These are phyloP conservation scores for Sylvilagus bachmani DNA, from an alignment of 2,113 vertebrate species.

Conservation along the genomic window DNA sequence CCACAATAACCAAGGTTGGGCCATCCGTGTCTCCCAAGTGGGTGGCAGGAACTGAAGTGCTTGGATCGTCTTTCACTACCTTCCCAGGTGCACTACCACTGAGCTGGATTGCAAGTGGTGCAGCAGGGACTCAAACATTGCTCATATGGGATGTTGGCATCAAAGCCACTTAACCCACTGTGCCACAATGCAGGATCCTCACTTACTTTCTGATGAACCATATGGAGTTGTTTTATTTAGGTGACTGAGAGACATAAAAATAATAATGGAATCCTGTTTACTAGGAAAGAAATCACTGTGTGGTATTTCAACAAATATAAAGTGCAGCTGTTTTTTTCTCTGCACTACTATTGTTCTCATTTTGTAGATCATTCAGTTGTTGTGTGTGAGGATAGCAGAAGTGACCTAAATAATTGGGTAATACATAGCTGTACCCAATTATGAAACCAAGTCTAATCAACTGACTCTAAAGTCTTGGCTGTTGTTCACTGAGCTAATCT, in stretches of 20 bases:
- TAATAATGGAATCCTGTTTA: background rate
- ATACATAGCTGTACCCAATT: accelerated
- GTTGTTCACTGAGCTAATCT: accelerated
- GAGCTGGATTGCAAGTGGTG: no score
- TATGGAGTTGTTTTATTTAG: background rate
- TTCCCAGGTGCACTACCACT: no score
- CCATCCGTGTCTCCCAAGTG: no score
- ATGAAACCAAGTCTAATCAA: background rate
- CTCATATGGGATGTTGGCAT: no score
- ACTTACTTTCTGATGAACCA: background rate
- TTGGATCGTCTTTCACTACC: no score
- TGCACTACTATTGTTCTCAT: background rate
- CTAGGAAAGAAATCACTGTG: accelerated
- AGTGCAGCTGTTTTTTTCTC: background rate
- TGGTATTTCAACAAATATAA: background rate
- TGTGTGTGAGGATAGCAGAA: background rate
- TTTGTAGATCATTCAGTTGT: background rate
- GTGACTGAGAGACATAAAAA: background rate
- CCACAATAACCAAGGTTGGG: no score
- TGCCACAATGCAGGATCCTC: no score
- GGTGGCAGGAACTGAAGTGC: no score
- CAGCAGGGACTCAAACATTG: no score
- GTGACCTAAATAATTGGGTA: background rate
- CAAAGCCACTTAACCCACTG: no score
- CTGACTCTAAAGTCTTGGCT: no score